A percentile compares a stretch with the other conserved stretches of the same genome.
Evolutionary conservation across 2,888 invertebrate genomes (phyloP).

Genomic region (Seira musarum): DNA sequence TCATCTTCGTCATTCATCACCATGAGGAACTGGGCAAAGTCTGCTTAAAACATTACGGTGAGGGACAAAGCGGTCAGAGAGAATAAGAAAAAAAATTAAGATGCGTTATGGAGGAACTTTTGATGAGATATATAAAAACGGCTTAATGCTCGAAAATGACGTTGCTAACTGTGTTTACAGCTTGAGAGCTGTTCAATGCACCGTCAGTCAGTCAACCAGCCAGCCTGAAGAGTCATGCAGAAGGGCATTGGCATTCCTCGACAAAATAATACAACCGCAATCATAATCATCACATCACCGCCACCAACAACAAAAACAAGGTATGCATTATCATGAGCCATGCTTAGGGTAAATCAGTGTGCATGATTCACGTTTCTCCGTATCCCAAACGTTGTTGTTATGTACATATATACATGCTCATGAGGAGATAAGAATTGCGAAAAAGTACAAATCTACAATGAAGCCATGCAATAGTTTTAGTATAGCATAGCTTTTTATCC

Average conservation of each 20-base stretch:
- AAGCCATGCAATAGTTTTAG: no score
- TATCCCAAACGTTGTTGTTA: neutral
- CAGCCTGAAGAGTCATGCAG: neutral
- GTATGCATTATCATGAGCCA: no score
- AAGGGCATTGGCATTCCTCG: constrained; percentile 6
- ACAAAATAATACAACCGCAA: neutral
- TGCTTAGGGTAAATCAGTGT: neutral
- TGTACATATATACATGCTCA: no score
- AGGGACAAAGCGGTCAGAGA: no score
- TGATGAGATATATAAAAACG: neutral
- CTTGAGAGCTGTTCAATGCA: neutral
- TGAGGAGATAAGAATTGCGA: no score
- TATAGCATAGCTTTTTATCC: no score
- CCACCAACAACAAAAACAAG: constrained; percentile 5
- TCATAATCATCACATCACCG: neutral
- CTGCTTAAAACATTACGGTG: no score
- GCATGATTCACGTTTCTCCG: constrained; percentile 4
- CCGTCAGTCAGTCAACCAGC: neutral
- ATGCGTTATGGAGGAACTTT: neutral
- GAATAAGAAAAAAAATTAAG: no score
- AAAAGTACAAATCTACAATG: no score
- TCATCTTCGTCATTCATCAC: no score
- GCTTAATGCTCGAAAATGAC: neutral
- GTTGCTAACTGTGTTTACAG: neutral
- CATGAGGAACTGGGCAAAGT: no score